Evolutionary conservation across 1,140 invertebrate genomes (phyloP).

Genomic region (Drosophila bifasciata): DNA sequence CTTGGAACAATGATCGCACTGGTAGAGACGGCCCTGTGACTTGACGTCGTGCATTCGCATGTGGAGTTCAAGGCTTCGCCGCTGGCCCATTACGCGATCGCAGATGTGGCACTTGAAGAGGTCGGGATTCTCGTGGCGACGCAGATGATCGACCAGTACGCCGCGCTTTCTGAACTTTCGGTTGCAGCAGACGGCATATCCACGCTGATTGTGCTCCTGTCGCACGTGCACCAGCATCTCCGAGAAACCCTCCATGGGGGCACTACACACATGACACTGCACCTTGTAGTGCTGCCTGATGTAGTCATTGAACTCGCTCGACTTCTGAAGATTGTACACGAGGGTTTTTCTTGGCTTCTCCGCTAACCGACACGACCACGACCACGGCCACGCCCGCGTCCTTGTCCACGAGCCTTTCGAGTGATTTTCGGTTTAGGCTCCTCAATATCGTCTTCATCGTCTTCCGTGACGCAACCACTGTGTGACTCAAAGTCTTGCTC

Average conservation of each 20-base stretch:
- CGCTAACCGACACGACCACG: not conserved
- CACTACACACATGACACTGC: conserved; percentile 53
- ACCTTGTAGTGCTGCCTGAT: conserved; percentile 62
- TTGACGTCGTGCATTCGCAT: conserved; percentile 75
- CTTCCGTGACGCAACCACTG: conserved; percentile 20
- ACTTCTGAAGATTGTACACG: conserved; percentile 48
- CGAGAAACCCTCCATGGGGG: conserved; percentile 49
- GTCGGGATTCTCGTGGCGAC: conserved; percentile 64
- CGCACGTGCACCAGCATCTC: conserved; percentile 50
- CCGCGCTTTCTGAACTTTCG: conserved; percentile 66
- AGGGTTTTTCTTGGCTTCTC: conserved; percentile 11
- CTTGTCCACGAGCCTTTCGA: conserved; percentile 29
- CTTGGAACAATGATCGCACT: conserved; percentile 67
- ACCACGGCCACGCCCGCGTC: conserved; percentile 5
- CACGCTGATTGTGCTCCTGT: conserved; percentile 60
- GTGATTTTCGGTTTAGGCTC: not conserved
- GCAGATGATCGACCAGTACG: conserved; percentile 63
- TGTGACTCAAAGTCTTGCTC: conserved; percentile 18
- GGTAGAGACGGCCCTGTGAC: conserved; percentile 50
- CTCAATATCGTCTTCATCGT: conserved; percentile 4
- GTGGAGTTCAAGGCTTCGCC: conserved; percentile 67
- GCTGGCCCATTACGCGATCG: conserved; percentile 61
- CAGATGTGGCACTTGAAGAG: conserved; percentile 68
- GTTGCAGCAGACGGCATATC: conserved; percentile 60
- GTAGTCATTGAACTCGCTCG: conserved; percentile 62